A percentile compares a stretch with the other conserved stretches of the same genome.
Conservation (phyloP, 2,113 vertebrate genomes). For the Rhinoderma darwinii region DNA sequence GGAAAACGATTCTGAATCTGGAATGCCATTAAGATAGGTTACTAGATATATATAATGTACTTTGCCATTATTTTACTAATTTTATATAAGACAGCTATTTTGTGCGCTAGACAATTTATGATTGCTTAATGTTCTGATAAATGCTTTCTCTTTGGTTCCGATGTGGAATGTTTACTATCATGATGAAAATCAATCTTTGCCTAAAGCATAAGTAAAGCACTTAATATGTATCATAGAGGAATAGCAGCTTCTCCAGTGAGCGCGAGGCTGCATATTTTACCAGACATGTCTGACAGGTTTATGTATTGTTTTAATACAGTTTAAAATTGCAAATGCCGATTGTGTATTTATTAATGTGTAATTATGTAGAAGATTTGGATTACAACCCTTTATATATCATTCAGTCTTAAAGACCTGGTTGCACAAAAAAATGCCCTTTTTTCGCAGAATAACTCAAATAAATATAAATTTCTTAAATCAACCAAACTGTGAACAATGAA, state of each 20-base stretch:
- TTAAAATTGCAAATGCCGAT: constrained; percentile 30
- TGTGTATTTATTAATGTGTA: constrained; percentile 20
- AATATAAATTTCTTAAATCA: background rate
- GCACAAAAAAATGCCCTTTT: background rate
- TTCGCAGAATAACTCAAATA: background rate
- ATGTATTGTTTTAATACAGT: constrained; percentile 33
- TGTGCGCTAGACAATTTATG: constrained; percentile 38
- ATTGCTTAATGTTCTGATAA: constrained; percentile 46
- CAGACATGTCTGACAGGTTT: background rate
- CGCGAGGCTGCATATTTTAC: background rate
- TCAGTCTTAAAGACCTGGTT: background rate
- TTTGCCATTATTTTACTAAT: constrained; percentile 35
- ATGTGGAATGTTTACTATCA: constrained; percentile 34
- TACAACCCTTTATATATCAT: background rate
- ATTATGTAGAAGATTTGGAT: constrained; percentile 9
- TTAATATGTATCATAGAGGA: constrained; percentile 32
- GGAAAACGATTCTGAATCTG: background rate
- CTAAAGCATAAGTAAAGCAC: constrained; percentile 18
- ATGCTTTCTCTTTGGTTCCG: constrained; percentile 38
- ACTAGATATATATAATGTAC: constrained; percentile 7
- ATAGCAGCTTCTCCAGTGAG: constrained; percentile 20
- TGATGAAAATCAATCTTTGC: constrained; percentile 45
- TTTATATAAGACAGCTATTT: constrained; percentile 28
- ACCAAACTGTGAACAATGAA: background rate
- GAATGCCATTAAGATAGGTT: constrained; percentile 6